Conservation (phyloP, 2,888 invertebrate species). For the Molorchus minor region DNA sequence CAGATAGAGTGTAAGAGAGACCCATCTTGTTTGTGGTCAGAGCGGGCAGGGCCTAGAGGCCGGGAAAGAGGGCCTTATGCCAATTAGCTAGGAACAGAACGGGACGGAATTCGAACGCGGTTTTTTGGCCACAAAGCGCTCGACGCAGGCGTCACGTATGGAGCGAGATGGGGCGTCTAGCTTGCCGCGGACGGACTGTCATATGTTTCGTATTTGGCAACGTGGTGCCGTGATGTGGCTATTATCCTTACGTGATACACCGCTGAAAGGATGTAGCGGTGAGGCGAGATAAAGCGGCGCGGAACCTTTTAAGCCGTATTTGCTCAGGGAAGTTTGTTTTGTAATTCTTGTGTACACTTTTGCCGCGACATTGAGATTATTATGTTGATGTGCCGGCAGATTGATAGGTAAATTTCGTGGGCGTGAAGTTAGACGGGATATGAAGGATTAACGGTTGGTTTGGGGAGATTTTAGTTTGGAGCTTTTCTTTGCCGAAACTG, state of each 20-base stretch:
- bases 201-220: constrained; percentile 58
- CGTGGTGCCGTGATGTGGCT: constrained; percentile 56
- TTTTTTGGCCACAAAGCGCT: constrained; percentile 61
- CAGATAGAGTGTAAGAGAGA: constrained; percentile 67
- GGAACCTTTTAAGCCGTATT: constrained; percentile 36
- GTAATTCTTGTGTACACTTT: constrained; percentile 40
- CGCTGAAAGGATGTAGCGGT: constrained; percentile 42
- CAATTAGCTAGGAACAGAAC: constrained; percentile 66
- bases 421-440: constrained; percentile 27
- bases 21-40: constrained; percentile 73
- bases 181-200: constrained; percentile 49
- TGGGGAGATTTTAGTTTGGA: no score
- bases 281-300: constrained; percentile 36
- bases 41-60: constrained; percentile 75
- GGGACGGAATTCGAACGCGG: constrained; percentile 61
- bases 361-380: constrained; percentile 30
- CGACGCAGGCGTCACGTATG: constrained; percentile 61
- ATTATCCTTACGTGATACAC: constrained; percentile 57
- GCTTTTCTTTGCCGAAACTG: no score
- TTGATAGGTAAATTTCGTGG: constrained; percentile 32
- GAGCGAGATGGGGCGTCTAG: constrained; percentile 43
- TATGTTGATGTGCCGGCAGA: constrained; percentile 22
- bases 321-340: constrained; percentile 39
- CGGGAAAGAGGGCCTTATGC: constrained; percentile 74
- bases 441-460: no score